These are phyloP conservation scores for Mus musculus DNA, from an alignment of 2,113 vertebrate species.

Conservation along the genomic window DNA sequence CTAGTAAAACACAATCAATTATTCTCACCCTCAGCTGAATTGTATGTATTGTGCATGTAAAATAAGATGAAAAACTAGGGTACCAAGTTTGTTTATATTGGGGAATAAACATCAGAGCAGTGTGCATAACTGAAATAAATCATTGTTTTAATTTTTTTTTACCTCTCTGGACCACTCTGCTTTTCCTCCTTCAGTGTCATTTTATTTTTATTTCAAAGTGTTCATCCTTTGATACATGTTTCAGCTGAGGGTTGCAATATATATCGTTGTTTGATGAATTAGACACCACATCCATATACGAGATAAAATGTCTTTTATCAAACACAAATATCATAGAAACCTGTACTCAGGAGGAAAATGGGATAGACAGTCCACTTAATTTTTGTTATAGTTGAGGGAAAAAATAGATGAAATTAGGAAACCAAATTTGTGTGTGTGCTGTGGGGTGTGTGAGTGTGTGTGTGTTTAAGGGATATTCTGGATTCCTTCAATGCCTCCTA, in stretches of 20 bases:
- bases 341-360: constrained; percentile 49
- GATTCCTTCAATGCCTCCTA: background rate
- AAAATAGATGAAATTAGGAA: constrained; percentile 48
- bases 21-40: background rate
- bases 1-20: background rate
- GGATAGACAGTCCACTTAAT: constrained; percentile 64
- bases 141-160: background rate
- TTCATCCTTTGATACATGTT: constrained; percentile 53
- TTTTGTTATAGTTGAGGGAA: constrained; percentile 56
- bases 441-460: background rate
- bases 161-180: background rate
- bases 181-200: constrained; percentile 34
- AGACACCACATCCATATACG: constrained; percentile 42
- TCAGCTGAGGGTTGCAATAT: constrained; percentile 50
- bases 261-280: constrained; percentile 59
- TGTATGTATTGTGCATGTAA: background rate
- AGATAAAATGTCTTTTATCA: constrained; percentile 64
- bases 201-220: constrained; percentile 63
- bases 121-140: constrained; percentile 24
- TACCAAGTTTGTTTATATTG: background rate
- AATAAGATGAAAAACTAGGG: constrained; percentile 2
- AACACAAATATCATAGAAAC: constrained; percentile 66
- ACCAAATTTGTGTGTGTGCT: constrained; percentile 1
- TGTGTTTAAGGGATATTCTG: background rate
- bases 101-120: constrained; percentile 10